These are phyloP conservation scores for Hylaea fasciaria DNA, from an alignment of 2,888 invertebrate species.

Conservation along the genomic window DNA sequence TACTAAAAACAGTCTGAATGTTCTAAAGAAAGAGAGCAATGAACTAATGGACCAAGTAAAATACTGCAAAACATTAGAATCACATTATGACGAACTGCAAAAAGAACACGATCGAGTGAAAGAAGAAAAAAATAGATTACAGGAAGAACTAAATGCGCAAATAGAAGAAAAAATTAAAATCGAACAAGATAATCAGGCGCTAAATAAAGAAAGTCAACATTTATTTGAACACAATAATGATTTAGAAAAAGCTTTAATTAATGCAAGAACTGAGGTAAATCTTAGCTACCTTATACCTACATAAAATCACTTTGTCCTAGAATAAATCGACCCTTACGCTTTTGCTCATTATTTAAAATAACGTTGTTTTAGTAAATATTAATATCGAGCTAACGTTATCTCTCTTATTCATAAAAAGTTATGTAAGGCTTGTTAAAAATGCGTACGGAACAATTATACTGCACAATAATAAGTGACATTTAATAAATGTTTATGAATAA, in stretches of 20 bases:
- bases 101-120: constrained; percentile 48
- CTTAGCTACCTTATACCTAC: neutral
- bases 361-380: too few species aligned
- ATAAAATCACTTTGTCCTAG: neutral
- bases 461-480: too few species aligned
- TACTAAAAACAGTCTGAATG: constrained; percentile 50
- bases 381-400: too few species aligned
- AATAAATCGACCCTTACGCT: too few species aligned
- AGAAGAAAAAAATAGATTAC: constrained; percentile 60
- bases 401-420: too few species aligned
- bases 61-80: constrained; percentile 57
- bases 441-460: too few species aligned
- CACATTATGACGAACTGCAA: constrained; percentile 57
- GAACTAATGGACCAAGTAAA: constrained; percentile 57
- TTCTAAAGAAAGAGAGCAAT: constrained; percentile 59
- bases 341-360: too few species aligned
- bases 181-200: constrained; percentile 57
- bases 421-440: too few species aligned
- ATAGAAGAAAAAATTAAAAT: constrained; percentile 49
- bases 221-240: constrained; percentile 60
- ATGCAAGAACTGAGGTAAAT: constrained; percentile 64
- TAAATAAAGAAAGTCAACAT: constrained; percentile 56
- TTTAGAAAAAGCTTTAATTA: constrained; percentile 64
- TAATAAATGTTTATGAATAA: too few species aligned
- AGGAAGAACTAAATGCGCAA: constrained; percentile 54